These are phyloP conservation scores for Archips xylosteana DNA, from an alignment of 2,888 invertebrate genomes.

Conservation along the genomic window DNA sequence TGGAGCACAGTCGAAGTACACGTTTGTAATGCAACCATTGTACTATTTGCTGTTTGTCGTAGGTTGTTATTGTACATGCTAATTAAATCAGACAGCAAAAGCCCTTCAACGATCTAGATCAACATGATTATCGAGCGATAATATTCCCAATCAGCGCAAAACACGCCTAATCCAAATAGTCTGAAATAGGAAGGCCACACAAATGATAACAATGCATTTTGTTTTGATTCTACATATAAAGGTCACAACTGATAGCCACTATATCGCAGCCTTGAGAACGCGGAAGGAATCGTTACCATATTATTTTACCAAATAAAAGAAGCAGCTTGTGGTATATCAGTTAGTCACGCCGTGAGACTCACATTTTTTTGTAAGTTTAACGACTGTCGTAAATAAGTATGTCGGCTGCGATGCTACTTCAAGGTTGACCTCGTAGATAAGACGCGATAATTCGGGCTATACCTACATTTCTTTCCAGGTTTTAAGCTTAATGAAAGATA, in stretches of 20 bases:
- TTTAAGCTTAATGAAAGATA: slow-evolving; percentile 41
- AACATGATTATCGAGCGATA: slow-evolving; percentile 35
- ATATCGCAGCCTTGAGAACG: slow-evolving; percentile 72
- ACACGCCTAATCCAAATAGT: slow-evolving; percentile 47
- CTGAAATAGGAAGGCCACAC: slow-evolving; percentile 63
- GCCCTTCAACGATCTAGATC: slow-evolving; percentile 41
- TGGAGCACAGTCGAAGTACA: slow-evolving; percentile 33
- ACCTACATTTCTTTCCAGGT: slow-evolving; percentile 57
- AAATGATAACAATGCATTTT: slow-evolving; percentile 69
- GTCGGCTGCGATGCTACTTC: slow-evolving; percentile 71
- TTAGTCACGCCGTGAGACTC: slow-evolving; percentile 48
- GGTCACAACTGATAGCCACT: slow-evolving; percentile 71
- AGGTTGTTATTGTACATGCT: not conserved
- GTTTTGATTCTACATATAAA: slow-evolving; percentile 67
- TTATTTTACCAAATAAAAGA: slow-evolving; percentile 63
- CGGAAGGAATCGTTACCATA: slow-evolving; percentile 73
- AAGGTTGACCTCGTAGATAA: slow-evolving; percentile 83
- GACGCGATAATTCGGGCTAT: slow-evolving; percentile 77
- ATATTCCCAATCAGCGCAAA: slow-evolving; percentile 41
- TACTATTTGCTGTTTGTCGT: slow-evolving; percentile 11
- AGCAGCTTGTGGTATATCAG: slow-evolving; percentile 37
- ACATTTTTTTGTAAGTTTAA: slow-evolving; percentile 67
- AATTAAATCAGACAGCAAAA: slow-evolving; percentile 19
- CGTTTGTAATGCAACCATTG: slow-evolving; percentile 3
- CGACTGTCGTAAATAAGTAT: slow-evolving; percentile 73